Evolutionary conservation across 2,113 vertebrate genomes (phyloP).

Genomic region (Sciurus niger): DNA sequence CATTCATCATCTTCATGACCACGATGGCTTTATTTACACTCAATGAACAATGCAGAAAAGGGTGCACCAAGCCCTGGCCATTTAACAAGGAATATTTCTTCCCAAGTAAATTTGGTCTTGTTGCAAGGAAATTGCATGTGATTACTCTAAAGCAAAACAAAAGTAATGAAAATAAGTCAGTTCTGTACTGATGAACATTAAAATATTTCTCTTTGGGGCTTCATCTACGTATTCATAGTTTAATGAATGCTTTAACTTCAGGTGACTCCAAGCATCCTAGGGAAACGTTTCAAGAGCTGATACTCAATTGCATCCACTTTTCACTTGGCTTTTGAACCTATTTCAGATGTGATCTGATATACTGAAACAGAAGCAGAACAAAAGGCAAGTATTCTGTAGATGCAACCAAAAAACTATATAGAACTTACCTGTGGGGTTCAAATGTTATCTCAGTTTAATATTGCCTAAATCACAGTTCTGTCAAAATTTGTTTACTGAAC

Average conservation of each 20-base stretch:
- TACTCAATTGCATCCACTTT: neutral
- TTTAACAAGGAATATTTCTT: neutral
- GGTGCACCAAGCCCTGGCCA: neutral
- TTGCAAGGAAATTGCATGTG: neutral
- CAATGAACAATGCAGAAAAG: neutral
- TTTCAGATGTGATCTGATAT: neutral
- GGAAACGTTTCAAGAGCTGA: slow-evolving; percentile 25
- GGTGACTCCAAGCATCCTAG: neutral
- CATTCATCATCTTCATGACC: slow-evolving; percentile 30
- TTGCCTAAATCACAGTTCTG: neutral
- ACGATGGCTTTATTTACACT: slow-evolving; percentile 28
- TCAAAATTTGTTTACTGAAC: slow-evolving; percentile 12
- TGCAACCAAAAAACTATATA: neutral
- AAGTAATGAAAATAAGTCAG: neutral
- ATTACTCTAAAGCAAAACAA: neutral
- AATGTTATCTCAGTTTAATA: neutral
- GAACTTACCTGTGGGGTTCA: neutral
- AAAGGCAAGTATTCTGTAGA: neutral
- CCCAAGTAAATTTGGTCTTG: neutral
- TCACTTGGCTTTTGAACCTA: neutral
- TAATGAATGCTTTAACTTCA: slow-evolving; percentile 4
- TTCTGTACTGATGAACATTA: neutral
- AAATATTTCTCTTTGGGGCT: neutral
- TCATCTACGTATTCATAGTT: neutral
- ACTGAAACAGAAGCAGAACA: neutral